Base-by-base conservation (phyloP, 2,113 vertebrate species). In the Melospiza melodia region DNA sequence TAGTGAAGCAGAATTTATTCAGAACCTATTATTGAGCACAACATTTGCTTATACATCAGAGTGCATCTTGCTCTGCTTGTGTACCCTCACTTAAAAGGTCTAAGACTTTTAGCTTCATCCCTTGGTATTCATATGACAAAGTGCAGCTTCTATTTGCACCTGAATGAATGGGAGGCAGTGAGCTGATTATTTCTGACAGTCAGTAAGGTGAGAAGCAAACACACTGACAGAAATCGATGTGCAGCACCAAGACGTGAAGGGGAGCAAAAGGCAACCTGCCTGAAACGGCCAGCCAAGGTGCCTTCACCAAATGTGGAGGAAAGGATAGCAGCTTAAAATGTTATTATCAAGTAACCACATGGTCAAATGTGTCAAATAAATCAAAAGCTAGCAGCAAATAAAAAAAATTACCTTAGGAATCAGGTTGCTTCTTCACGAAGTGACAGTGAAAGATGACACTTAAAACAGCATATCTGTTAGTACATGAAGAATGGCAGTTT, bases 131-230 rank as follows among this genome's bases (percentile, higher is more conserved):
- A 84, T 63, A 86, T 37, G 65, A 74, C 86, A 95, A 95, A 97
- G 88, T 41, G 73, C 73, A 85, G 61, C 89, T 90, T 84, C 73
- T 58, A 21, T 96, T 96, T 93, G 79, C 92, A 97, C 96, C 91
- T 97, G 96, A 92, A 78, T 89, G 87, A 96, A 87, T 54, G 81
- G 91, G 84, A 96, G 89, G 82, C 49, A 66, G 66, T 46, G 76
- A 92, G 84, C 63, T 97, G 96, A 97, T 97, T 97, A 93, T 96
- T 97, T 96, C 81, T 96, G 97, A 93, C 97, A 97, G 93, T 58
- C 18, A 43, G n/a, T 89, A 90, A 96, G 96, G 87, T 5, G 25
- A 96, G 65, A 73, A 88, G 87, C 77, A 97, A 97, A 93, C 74
- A 93, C 12, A 16, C 79, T 95, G 96, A 96, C 95, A 96, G 81